Evolutionary conservation across 2,888 invertebrate species (phyloP).

Genomic region (Prosapia bicincta): DNA sequence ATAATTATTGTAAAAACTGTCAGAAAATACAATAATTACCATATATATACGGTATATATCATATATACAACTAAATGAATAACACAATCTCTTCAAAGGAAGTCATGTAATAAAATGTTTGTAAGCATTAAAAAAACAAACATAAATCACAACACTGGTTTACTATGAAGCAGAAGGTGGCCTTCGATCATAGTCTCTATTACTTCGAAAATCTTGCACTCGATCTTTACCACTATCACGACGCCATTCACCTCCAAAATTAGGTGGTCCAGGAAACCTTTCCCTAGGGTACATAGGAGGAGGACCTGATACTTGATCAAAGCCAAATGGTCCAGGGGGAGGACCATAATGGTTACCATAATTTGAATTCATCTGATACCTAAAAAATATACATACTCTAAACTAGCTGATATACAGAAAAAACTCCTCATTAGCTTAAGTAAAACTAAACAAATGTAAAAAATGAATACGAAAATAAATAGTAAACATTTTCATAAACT

Average conservation of each 20-base stretch:
- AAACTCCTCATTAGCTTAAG: no score
- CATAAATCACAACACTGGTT: neutral
- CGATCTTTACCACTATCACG: conserved; percentile 17
- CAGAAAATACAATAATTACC: neutral
- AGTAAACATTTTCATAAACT: no score
- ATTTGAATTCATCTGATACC: conserved; percentile 45
- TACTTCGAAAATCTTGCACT: conserved; percentile 6
- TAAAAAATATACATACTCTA: no score
- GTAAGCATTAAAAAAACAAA: neutral
- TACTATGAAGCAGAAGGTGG: conserved; percentile 13
- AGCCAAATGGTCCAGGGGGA: conserved; percentile 51
- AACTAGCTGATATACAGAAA: no score
- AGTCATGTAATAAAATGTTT: neutral
- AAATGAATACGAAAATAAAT: no score
- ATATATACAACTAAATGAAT: neutral
- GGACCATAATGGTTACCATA: conserved; percentile 47
- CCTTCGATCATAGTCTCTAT: conserved; percentile 19
- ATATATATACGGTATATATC: neutral
- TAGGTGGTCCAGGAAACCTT: conserved; percentile 16
- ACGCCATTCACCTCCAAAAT: conserved; percentile 19
- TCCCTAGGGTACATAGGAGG: conserved; percentile 3
- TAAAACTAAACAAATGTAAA: no score
- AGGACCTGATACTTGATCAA: conserved; percentile 8
- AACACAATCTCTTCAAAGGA: neutral
- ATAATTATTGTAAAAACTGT: neutral